Evolutionary conservation across 1,140 invertebrate species (phyloP).

Genomic region (Drosophila truncata): DNA sequence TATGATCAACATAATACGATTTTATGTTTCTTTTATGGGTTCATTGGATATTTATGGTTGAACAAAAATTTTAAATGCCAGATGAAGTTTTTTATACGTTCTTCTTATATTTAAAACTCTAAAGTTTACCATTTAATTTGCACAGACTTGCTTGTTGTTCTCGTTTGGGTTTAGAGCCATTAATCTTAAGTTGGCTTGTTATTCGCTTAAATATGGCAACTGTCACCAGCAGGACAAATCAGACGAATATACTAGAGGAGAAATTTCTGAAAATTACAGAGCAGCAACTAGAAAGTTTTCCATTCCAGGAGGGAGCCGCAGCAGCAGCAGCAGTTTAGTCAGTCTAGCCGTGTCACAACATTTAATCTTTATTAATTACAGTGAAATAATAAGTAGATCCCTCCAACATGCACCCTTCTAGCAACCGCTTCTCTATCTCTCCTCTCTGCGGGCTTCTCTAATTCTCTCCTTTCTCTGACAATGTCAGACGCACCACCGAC

Average conservation of each 20-base stretch:
- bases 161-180: conserved; percentile 12
- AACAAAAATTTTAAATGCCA: conserved; percentile 25
- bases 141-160: conserved; percentile 6
- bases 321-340: conserved; percentile 12
- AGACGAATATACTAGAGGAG: conserved; percentile 11
- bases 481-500: conserved; percentile 52
- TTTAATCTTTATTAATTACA: conserved; percentile 84
- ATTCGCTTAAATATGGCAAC: conserved; percentile 73
- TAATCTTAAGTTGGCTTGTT: conserved; percentile 68
- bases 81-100: neutral
- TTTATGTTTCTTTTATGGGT: conserved; percentile 62
- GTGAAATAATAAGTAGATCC: conserved; percentile 76
- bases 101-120: conserved; percentile 3
- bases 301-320: neutral
- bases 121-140: conserved; percentile 22
- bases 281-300: conserved; percentile 37
- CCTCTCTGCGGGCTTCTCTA: conserved; percentile 16
- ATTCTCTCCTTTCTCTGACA: conserved; percentile 43
- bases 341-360: conserved; percentile 73
- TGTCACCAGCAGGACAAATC: conserved; percentile 73
- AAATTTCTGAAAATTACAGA: conserved; percentile 66
- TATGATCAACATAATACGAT: conserved; percentile 56
- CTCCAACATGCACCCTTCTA: conserved; percentile 30
- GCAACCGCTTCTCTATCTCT: neutral
- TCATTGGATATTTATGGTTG: conserved; percentile 39